These are phyloP conservation scores for Pholis gunnellus DNA, from an alignment of 2,113 vertebrate species.

Conservation along the genomic window DNA sequence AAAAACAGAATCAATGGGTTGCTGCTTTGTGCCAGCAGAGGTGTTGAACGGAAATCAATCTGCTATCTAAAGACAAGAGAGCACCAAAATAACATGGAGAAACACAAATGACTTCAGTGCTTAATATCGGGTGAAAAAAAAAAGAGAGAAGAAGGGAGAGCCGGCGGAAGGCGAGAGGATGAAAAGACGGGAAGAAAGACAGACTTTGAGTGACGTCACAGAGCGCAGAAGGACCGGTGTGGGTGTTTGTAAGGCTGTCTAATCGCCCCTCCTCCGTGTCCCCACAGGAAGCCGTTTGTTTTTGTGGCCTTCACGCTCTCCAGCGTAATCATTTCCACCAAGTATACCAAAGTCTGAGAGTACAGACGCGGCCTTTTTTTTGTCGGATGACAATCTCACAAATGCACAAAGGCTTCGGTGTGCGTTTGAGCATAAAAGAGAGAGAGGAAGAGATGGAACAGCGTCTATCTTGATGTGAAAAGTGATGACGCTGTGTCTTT, in stretches of 20 bases:
- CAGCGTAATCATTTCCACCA: neutral
- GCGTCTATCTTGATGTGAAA: conserved; percentile 2
- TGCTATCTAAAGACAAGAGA: conserved; percentile 61
- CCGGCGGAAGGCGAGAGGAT: neutral
- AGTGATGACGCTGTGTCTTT: conserved; percentile 19
- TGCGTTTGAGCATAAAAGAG: neutral
- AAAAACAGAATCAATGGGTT: conserved; percentile 64
- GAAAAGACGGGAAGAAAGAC: conserved; percentile 3
- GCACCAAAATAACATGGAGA: conserved; percentile 53
- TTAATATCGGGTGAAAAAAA: neutral
- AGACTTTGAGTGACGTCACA: conserved; percentile 20
- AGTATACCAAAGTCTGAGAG: conserved; percentile 23
- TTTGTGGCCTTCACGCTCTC: neutral
- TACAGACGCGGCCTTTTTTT: neutral
- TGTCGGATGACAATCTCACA: neutral
- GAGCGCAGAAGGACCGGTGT: neutral
- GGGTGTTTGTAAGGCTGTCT: conserved; percentile 28
- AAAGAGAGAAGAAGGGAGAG: neutral
- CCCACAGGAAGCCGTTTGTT: conserved; percentile 41
- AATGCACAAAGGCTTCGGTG: neutral
- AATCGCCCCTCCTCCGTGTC: conserved; percentile 19
- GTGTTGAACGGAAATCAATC: conserved; percentile 75
- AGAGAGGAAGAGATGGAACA: neutral
- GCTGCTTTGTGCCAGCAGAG: conserved; percentile 59
- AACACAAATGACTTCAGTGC: conserved; percentile 23